A percentile compares a stretch with the other conserved stretches of the same genome.
These are phyloP conservation scores for Venustoraphidia nigricollis DNA, from an alignment of 2,888 invertebrate species.

Conservation along the genomic window DNA sequence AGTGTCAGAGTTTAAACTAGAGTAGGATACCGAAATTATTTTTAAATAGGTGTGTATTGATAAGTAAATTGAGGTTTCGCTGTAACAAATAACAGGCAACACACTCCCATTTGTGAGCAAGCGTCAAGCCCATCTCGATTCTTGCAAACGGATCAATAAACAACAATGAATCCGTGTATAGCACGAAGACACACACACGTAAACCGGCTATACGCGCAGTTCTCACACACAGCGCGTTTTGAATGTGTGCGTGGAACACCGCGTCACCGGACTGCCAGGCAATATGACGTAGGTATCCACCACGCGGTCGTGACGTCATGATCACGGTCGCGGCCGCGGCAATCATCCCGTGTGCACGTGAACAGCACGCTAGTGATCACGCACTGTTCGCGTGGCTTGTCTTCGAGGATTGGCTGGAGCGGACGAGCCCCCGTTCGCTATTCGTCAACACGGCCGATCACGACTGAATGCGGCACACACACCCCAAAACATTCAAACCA, in stretches of 20 bases:
- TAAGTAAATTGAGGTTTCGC: too few relatives aligned
- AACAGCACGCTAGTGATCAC: constrained; percentile 63
- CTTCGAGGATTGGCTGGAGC: constrained; percentile 39
- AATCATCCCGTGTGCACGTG: constrained; percentile 73
- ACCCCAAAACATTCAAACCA: constrained; percentile 21
- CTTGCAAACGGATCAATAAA: too few relatives aligned
- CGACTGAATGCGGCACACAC: constrained; percentile 30
- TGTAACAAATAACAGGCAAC: too few relatives aligned
- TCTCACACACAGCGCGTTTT: constrained; percentile 7
- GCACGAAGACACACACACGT: constrained; percentile 5
- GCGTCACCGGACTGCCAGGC: constrained; percentile 10
- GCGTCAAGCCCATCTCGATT: too few relatives aligned
- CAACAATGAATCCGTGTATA: too few relatives aligned
- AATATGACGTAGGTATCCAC: constrained; percentile 23
- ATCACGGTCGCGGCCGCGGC: constrained; percentile 44
- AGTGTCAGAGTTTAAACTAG: too few relatives aligned
- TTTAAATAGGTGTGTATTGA: too few relatives aligned
- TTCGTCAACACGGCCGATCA: constrained; percentile 31
- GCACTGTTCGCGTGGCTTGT: constrained; percentile 58
- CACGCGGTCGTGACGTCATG: constrained; percentile 38
- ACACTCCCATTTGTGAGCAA: too few relatives aligned
- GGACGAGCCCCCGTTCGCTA: constrained; percentile 55
- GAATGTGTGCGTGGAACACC: constrained; percentile 14
- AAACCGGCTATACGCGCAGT: not conserved
- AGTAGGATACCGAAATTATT: too few relatives aligned